A percentile compares a stretch with the other conserved stretches of the same genome.
phyloP scores from a whole-genome alignment of 2,113 vertebrate genomes.

The Agapornis roseicollis region DNA sequence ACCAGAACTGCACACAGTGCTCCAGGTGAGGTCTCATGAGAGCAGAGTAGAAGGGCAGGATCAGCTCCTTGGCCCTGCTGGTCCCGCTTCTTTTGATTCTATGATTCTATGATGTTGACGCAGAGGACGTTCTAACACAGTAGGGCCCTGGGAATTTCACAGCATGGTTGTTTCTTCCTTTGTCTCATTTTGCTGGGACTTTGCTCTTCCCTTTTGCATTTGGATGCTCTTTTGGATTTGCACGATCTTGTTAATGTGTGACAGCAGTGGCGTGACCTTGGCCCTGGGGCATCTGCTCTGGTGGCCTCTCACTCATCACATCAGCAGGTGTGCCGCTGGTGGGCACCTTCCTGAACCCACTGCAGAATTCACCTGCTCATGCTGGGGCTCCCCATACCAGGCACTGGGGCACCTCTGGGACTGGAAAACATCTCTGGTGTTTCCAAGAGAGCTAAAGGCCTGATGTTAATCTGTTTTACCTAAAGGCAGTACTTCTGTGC shows the following conservation, averaged over 20 bases:
- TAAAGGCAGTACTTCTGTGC: background rate
- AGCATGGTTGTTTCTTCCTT: background rate
- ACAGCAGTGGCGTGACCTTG: background rate
- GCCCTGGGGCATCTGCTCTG: background rate
- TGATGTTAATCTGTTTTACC: background rate
- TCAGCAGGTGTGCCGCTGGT: background rate
- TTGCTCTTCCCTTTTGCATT: background rate
- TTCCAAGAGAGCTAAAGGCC: background rate
- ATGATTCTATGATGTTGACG: background rate
- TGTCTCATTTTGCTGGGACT: background rate
- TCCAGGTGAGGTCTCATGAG: too few relatives aligned
- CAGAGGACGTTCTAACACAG: background rate
- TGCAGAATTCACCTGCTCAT: background rate
- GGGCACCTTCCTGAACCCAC: background rate
- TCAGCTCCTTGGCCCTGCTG: too few relatives aligned
- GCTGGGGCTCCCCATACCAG: background rate
- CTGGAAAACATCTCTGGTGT: background rate
- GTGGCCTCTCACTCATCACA: background rate
- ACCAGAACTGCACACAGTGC: too few relatives aligned
- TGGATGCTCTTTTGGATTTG: background rate
- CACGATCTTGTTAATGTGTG: accelerated
- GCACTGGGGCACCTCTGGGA: background rate
- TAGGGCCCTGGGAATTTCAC: background rate
- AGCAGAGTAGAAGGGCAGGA: too few relatives aligned
- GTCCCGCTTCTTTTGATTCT: too few relatives aligned